Evolutionary conservation across 2,888 invertebrate genomes (phyloP), one percentile per base, ranked within the genome.

Genomic region (Operophtera brumata): DNA sequence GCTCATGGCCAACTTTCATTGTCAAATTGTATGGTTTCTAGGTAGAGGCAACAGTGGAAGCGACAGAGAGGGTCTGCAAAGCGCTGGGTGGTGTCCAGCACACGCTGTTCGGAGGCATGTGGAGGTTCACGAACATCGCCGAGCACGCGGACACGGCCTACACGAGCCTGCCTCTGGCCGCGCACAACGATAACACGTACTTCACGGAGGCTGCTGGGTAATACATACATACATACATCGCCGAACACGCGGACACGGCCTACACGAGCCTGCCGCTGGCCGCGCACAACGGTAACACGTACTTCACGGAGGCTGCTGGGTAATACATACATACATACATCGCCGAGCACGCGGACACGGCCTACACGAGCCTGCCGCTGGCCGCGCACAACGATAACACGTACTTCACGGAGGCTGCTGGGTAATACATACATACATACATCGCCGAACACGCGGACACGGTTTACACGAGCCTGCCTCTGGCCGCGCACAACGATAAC

Each of bases 171-270:
- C 91, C 91, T 11, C 82, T 96, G 0, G 93, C 93, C 2, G 91
- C 93, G 0, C 96, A 96, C 71, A 95, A 93, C 2, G 96, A 96
- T 71, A 94, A 93, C 49, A 95, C 95, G 0, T 96, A 96, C 71
- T 94, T 95, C 64, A 92, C 91, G 47, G 93, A 95, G 75, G 92
- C 95, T 0, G 92, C 94, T 43, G 96, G 96, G 93, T 93, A 83
- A 59, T 6, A 7, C 8, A 2, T 26, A 26, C 5, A 6, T 26
- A 6, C 26, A 26, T 26, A 92, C 12, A 78, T 87, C 26, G 77
- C 87, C 9, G 90, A 91, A 4, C 93, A 93, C 64, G 92, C 92
- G 0, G 96, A 96, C 69, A 94, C 94, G 0, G 94, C 96, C 0
- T 96, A 95, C 69, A 93, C 94, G 0, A 93, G 91, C 47, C 81